Evolutionary conservation across 2,888 invertebrate species (phyloP).

Genomic region (Ichneumon xanthorius): DNA sequence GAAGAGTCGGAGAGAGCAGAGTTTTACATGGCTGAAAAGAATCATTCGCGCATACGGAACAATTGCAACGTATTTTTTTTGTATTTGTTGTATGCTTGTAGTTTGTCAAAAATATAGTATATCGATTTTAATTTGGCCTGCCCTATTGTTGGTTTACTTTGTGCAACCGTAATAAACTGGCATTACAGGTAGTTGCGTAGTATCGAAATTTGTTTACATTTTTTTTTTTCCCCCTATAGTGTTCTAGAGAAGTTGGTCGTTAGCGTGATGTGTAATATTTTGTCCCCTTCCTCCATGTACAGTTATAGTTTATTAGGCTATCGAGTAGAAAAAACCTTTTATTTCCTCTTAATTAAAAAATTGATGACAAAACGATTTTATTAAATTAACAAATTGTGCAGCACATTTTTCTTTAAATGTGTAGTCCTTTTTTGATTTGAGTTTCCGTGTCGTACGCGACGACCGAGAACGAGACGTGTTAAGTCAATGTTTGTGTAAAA

Average conservation of each 20-base stretch:
- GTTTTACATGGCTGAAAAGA: constrained; percentile 63
- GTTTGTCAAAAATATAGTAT: constrained; percentile 71
- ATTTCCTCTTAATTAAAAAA: neutral
- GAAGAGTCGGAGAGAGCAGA: constrained; percentile 1
- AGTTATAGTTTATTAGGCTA: constrained; percentile 59
- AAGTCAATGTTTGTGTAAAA: constrained; percentile 20
- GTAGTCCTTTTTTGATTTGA: constrained; percentile 41
- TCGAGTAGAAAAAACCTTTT: constrained; percentile 60
- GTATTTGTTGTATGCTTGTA: constrained; percentile 73
- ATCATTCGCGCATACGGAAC: constrained; percentile 77
- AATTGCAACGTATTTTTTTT: constrained; percentile 77
- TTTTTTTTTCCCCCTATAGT: neutral
- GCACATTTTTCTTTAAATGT: constrained; percentile 10
- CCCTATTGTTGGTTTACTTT: constrained; percentile 81
- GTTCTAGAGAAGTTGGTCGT: constrained; percentile 62
- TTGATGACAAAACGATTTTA: constrained; percentile 18
- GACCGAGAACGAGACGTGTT: neutral
- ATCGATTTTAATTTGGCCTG: constrained; percentile 79
- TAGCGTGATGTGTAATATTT: constrained; percentile 62
- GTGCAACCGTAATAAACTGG: constrained; percentile 73
- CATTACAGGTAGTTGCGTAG: constrained; percentile 68
- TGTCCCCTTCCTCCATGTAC: constrained; percentile 44
- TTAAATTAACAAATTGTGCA: constrained; percentile 42
- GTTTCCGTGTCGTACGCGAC: constrained; percentile 15
- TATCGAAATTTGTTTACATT: constrained; percentile 60